A percentile compares a stretch with the other conserved stretches of the same genome.
phyloP scores from a whole-genome alignment of 2,888 invertebrate genomes.

The Prostheceraeus crozeri region DNA sequence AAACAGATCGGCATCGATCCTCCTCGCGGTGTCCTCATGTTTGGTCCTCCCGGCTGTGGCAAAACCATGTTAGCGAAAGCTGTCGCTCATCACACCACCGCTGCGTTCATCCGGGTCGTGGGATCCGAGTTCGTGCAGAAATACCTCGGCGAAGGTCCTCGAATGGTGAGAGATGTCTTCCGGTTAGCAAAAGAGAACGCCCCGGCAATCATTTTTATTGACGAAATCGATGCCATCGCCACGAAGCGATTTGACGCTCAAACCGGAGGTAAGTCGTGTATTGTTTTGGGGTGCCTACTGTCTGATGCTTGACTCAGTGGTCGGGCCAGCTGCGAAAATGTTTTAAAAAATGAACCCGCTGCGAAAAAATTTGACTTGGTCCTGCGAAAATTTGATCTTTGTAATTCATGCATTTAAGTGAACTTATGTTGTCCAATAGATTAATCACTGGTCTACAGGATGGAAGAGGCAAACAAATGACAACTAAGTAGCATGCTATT shows the following conservation, averaged over 20 bases:
- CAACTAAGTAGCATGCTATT: too few relatives aligned
- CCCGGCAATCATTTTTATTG: constrained; percentile 98
- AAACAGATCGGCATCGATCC: constrained; percentile 96
- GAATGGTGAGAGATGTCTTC: constrained; percentile 98
- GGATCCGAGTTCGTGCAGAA: constrained; percentile 99
- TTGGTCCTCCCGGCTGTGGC: constrained; percentile 96
- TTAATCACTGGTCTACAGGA: too few relatives aligned
- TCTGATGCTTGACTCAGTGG: too few relatives aligned
- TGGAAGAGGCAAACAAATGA: too few relatives aligned
- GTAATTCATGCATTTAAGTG: too few relatives aligned
- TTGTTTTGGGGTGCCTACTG: neutral
- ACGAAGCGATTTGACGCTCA: constrained; percentile 98
- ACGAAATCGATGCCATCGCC: constrained; percentile 98
- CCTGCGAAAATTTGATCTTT: too few relatives aligned
- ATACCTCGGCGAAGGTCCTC: constrained; percentile 93
- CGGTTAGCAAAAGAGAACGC: constrained; percentile 97
- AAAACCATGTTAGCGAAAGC: constrained; percentile 99
- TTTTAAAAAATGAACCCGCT: too few relatives aligned
- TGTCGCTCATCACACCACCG: constrained; percentile 95
- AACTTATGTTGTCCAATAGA: too few relatives aligned
- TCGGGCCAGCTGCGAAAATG: too few relatives aligned
- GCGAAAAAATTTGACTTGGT: too few relatives aligned
- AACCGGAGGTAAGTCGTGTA: constrained; percentile 64
- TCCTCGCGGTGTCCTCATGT: constrained; percentile 93
- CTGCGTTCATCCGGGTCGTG: constrained; percentile 94